These are phyloP conservation scores for Lasioglossum leucozonium DNA, from an alignment of 2,888 invertebrate genomes.

Conservation along the genomic window DNA sequence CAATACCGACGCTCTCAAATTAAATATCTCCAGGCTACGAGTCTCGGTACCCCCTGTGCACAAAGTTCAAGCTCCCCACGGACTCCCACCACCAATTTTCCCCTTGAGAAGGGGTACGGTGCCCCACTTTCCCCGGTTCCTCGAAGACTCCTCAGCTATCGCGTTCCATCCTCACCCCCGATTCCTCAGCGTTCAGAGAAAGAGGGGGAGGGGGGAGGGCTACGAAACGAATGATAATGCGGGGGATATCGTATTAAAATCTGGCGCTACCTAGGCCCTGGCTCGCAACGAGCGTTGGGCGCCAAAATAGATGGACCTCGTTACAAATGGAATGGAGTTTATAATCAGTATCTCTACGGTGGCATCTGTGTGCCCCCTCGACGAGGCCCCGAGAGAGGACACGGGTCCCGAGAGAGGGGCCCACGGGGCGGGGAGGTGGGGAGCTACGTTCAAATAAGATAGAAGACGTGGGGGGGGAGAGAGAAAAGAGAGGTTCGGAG, in stretches of 20 bases:
- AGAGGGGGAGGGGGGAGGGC: slow-evolving; percentile 17
- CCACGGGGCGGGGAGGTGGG: slow-evolving; percentile 16
- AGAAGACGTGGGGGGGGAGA: slow-evolving; percentile 12
- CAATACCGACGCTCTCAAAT: background rate
- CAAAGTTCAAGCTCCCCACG: background rate
- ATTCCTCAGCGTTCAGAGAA: background rate
- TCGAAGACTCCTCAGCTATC: background rate
- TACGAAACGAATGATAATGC: slow-evolving; percentile 80
- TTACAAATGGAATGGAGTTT: slow-evolving; percentile 84
- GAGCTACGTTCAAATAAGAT: slow-evolving; percentile 1
- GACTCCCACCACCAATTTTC: background rate
- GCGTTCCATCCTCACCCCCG: background rate
- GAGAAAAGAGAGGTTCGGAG: slow-evolving; percentile 25
- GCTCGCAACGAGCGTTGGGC: slow-evolving; percentile 74
- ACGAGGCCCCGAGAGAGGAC: slow-evolving; percentile 35
- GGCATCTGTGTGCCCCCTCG: slow-evolving; percentile 77
- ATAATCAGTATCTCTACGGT: slow-evolving; percentile 83
- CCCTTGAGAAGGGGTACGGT: background rate
- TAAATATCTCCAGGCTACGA: background rate
- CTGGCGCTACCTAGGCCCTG: slow-evolving; percentile 78
- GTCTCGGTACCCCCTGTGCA: background rate
- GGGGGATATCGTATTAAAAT: slow-evolving; percentile 80
- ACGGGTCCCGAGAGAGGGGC: slow-evolving; percentile 5
- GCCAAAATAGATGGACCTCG: slow-evolving; percentile 84
- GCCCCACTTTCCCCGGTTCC: slow-evolving; percentile 7